Evolutionary conservation across 2,113 vertebrate genomes (phyloP).

Genomic region (Pterocles orientalis): DNA sequence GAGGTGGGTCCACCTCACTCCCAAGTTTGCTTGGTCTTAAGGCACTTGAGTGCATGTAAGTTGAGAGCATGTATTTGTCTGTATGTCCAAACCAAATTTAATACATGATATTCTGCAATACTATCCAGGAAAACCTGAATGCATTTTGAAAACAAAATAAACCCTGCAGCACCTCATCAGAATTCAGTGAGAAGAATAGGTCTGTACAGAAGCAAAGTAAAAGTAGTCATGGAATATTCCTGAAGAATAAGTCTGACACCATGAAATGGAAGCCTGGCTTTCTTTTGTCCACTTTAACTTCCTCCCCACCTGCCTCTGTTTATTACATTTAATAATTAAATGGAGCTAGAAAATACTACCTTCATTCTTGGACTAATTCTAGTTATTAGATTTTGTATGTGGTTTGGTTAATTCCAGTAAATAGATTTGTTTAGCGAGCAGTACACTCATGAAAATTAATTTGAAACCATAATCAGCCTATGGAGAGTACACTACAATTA

Average conservation of each 20-base stretch:
- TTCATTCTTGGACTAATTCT: not conserved
- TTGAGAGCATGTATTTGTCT: not conserved
- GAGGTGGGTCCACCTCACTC: not conserved
- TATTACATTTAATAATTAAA: not conserved
- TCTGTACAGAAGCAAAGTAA: not conserved
- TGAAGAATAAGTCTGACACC: not conserved
- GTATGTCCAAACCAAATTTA: not conserved
- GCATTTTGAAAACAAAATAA: not conserved
- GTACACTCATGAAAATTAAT: not conserved
- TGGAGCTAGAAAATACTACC: not conserved
- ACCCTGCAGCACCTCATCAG: not conserved
- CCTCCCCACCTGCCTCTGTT: not conserved
- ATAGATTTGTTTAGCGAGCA: not conserved
- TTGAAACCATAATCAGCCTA: not conserved
- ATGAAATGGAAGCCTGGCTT: not conserved
- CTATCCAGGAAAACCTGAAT: not conserved
- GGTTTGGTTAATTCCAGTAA: not conserved
- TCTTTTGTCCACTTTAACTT: not conserved
- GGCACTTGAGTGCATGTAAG: fast-evolving
- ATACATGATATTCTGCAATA: not conserved
- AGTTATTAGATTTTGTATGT: not conserved
- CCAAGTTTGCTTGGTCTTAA: not conserved
- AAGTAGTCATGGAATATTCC: not conserved
- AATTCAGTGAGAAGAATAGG: not conserved
- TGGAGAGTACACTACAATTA: not conserved